phyloP scores from a whole-genome alignment of 2,113 vertebrate genomes.

The Pangasianodon gigas region DNA sequence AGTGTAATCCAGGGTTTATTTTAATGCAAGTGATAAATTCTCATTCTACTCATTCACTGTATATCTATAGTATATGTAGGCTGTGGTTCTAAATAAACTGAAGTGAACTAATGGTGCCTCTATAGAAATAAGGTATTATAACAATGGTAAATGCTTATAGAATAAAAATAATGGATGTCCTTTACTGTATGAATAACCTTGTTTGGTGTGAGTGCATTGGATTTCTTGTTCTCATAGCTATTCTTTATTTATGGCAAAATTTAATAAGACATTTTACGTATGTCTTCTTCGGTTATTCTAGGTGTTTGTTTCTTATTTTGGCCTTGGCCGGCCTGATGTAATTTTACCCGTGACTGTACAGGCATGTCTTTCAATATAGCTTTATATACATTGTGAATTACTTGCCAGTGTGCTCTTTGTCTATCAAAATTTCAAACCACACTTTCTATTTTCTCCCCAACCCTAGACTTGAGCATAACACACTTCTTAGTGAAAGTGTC shows the following conservation, averaged over 20 bases:
- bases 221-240: not conserved
- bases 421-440: not conserved
- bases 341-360: not conserved
- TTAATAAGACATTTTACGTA: not conserved
- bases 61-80: not conserved
- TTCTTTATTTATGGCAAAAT: not conserved
- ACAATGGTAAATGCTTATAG: not conserved
- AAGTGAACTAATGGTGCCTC: not conserved
- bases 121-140: not conserved
- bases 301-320: not conserved
- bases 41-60: not conserved
- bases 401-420: not conserved
- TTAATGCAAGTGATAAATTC: not conserved
- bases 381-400: not conserved
- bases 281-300: not conserved
- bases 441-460: not conserved
- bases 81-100: not conserved
- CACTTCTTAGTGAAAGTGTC: not conserved
- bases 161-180: not conserved
- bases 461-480: not conserved
- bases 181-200: not conserved
- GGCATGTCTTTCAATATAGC: not conserved
- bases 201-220: too few relatives aligned
- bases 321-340: not conserved
- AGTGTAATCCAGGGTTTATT: not conserved